Percentiles rank a stretch among this genome's conserved stretches.
Evolutionary conservation across 92 coral and sea anemone species (phyloP).

Genomic region (Palythoa heliodiscus): DNA sequence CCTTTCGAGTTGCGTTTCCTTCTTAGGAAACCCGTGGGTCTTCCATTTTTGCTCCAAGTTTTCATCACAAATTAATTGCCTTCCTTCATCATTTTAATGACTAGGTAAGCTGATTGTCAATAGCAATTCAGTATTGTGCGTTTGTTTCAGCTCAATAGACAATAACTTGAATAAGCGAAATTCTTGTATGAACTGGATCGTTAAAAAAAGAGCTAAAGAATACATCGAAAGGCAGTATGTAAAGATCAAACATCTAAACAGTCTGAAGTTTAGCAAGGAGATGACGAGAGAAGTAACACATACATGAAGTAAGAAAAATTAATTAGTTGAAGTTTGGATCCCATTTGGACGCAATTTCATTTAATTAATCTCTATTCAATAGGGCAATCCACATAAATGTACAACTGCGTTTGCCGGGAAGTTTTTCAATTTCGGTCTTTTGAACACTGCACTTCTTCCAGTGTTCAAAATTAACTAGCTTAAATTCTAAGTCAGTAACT

Average conservation of each 20-base stretch:
- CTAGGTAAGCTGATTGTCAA: conserved; percentile 5
- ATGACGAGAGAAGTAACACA: neutral
- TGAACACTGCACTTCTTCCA: neutral
- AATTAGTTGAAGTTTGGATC: neutral
- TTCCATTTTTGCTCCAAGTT: neutral
- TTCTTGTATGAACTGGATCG: neutral
- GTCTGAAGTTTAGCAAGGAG: neutral
- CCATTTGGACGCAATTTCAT: neutral
- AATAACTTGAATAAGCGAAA: neutral
- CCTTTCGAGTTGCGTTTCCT: neutral
- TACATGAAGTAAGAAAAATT: neutral
- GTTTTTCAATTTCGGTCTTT: neutral
- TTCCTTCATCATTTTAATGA: conserved; percentile 33
- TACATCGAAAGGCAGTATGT: neutral
- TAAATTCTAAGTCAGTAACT: too few species aligned
- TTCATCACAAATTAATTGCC: conserved; percentile 22
- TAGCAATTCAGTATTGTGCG: neutral
- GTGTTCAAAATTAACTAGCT: neutral
- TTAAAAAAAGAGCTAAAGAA: neutral
- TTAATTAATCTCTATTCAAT: neutral
- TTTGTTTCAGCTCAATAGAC: conserved; percentile 17
- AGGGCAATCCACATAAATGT: neutral
- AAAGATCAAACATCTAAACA: neutral
- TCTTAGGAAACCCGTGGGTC: neutral
- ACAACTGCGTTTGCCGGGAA: neutral